Conservation (phyloP, 2,888 invertebrate species). For the Pollenia griseotomentosa region DNA sequence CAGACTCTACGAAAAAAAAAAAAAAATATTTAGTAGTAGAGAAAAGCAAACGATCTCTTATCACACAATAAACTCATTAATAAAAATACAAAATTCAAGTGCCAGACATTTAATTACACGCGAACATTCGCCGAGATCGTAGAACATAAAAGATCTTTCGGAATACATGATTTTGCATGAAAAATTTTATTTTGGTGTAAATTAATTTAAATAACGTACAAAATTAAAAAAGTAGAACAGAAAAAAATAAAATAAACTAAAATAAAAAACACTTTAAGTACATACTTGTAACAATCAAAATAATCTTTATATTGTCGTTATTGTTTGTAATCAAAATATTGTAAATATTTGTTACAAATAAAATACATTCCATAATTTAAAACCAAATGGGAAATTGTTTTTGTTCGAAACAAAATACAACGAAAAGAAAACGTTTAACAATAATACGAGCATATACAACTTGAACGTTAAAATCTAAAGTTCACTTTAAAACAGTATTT, state of each 20-base stretch:
- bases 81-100: constrained; percentile 64
- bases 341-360: constrained; percentile 33
- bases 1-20: constrained; percentile 13
- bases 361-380: constrained; percentile 26
- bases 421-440: constrained; percentile 33
- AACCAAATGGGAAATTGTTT: constrained; percentile 71
- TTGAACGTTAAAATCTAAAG: constrained; percentile 36
- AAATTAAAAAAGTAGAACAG: not conserved
- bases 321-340: constrained; percentile 39
- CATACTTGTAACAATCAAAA: too few species aligned
- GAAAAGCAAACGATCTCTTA: constrained; percentile 68
- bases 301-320: not conserved
- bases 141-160: constrained; percentile 1
- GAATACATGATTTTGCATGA: constrained; percentile 15
- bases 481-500: constrained; percentile 43
- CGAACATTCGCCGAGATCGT: constrained; percentile 63
- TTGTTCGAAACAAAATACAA: constrained; percentile 43
- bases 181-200: too few species aligned
- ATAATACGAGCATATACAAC: constrained; percentile 24
- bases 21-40: constrained; percentile 26
- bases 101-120: constrained; percentile 60
- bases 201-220: too few species aligned
- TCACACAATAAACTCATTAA: constrained; percentile 60
- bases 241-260: not conserved
- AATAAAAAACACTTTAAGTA: not conserved